A percentile compares a stretch with the other conserved stretches of the same genome.
Evolutionary conservation across 2,113 vertebrate genomes (phyloP).

Genomic region (Colossoma macropomum): DNA sequence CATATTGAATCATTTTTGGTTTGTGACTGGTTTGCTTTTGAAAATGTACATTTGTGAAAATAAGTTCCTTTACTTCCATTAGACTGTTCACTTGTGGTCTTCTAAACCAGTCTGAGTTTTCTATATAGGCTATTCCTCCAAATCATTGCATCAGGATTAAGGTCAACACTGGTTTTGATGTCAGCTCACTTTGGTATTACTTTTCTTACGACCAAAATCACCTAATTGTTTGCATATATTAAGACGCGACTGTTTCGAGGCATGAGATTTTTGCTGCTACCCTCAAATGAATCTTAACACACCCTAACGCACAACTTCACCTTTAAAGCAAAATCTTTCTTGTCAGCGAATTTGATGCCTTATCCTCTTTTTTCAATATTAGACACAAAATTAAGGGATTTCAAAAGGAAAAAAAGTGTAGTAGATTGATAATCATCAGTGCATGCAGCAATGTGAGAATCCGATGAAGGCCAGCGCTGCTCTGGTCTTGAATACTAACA

Average conservation of each 20-base stretch:
- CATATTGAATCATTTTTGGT: background rate
- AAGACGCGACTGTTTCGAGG: slow-evolving; percentile 69
- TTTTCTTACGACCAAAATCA: slow-evolving; percentile 47
- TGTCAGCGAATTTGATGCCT: slow-evolving; percentile 51
- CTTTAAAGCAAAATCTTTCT: slow-evolving; percentile 48
- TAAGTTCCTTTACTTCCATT: slow-evolving; percentile 13
- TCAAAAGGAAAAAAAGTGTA: slow-evolving; percentile 23
- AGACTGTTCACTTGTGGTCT: slow-evolving; percentile 30
- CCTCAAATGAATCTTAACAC: slow-evolving; percentile 65
- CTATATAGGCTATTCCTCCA: slow-evolving; percentile 29
- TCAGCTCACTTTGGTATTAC: slow-evolving; percentile 2
- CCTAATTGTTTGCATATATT: slow-evolving; percentile 60
- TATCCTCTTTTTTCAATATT: slow-evolving; percentile 46
- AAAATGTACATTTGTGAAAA: slow-evolving; percentile 10
- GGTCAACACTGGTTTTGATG: slow-evolving; percentile 54
- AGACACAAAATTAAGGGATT: slow-evolving; percentile 30
- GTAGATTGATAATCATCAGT: slow-evolving; percentile 54
- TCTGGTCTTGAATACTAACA: slow-evolving; percentile 90
- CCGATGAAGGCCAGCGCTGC: slow-evolving; percentile 27
- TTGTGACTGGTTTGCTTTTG: slow-evolving; percentile 2
- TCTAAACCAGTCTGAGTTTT: slow-evolving; percentile 29
- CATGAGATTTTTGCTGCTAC: slow-evolving; percentile 73
- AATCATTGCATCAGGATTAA: slow-evolving; percentile 46
- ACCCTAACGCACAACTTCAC: slow-evolving; percentile 72
- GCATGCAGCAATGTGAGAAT: slow-evolving; percentile 58